Conservation (phyloP, 2,797 vertebrate genomes). For the Cichlasoma orientale region DNA sequence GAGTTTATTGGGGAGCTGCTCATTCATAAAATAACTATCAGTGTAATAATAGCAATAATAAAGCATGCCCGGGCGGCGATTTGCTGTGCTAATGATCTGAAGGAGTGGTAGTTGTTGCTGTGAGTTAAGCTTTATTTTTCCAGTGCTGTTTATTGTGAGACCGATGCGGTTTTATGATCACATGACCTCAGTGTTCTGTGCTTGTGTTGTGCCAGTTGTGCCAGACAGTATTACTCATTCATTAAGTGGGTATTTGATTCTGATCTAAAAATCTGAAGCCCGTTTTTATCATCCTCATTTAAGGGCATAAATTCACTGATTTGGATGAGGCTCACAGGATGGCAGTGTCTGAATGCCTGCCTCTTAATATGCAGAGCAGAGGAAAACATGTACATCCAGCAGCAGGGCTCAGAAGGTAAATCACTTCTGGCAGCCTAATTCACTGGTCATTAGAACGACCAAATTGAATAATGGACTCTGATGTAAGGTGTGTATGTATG, state of each 20-base stretch:
- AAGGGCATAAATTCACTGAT: slow-evolving; percentile 28
- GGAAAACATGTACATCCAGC: slow-evolving; percentile 59
- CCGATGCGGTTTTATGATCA: background rate
- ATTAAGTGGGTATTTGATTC: background rate
- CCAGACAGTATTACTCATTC: background rate
- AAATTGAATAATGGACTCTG: slow-evolving; percentile 84
- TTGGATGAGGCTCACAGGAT: slow-evolving; percentile 38
- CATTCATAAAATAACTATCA: background rate
- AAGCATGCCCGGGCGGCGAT: background rate
- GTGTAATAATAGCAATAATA: background rate
- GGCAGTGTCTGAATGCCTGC: slow-evolving; percentile 44
- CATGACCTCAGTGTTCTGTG: background rate
- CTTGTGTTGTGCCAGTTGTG: background rate
- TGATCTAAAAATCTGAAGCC: background rate
- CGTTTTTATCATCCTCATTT: slow-evolving; percentile 8
- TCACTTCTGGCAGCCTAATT: slow-evolving; percentile 84
- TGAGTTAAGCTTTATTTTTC: background rate
- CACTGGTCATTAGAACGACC: slow-evolving; percentile 79
- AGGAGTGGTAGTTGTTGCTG: background rate
- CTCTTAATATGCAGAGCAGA: slow-evolving; percentile 65
- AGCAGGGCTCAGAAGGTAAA: slow-evolving; percentile 72
- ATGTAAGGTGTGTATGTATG: slow-evolving; percentile 34
- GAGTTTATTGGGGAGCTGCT: background rate
- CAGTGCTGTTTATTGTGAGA: background rate
- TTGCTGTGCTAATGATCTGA: background rate